Evolutionary conservation across 1,140 invertebrate species (phyloP).

Genomic region (Pristionchus pacificus): DNA sequence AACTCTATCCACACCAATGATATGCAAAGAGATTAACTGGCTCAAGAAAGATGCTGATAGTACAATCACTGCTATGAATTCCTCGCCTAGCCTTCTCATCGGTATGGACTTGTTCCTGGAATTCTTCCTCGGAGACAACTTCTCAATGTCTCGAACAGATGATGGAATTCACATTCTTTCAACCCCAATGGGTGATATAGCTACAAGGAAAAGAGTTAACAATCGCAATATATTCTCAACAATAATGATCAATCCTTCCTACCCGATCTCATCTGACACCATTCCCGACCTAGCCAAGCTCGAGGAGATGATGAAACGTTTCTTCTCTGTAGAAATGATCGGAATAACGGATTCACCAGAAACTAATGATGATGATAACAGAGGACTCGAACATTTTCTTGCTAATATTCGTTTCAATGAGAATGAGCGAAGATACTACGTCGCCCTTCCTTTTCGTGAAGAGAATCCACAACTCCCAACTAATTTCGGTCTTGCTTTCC

Average conservation of each 20-base stretch:
- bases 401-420: background rate
- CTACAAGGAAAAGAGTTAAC: background rate
- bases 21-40: background rate
- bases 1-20: background rate
- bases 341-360: background rate
- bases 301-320: background rate
- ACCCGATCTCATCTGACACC: no score
- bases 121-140: background rate
- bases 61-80: background rate
- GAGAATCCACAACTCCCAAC: background rate
- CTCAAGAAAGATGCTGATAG: background rate
- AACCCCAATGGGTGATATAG: background rate
- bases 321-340: background rate
- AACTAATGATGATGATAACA: background rate
- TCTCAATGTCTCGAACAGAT: background rate
- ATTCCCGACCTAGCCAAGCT: background rate
- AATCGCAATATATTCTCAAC: background rate
- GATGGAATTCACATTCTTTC: background rate
- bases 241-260: background rate
- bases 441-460: background rate
- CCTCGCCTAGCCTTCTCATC: background rate
- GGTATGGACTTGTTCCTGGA: background rate
- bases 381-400: background rate
- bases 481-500: no score
- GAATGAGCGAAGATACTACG: background rate